Conservation (phyloP, 2,888 invertebrate genomes). For the Luperina testacea region DNA sequence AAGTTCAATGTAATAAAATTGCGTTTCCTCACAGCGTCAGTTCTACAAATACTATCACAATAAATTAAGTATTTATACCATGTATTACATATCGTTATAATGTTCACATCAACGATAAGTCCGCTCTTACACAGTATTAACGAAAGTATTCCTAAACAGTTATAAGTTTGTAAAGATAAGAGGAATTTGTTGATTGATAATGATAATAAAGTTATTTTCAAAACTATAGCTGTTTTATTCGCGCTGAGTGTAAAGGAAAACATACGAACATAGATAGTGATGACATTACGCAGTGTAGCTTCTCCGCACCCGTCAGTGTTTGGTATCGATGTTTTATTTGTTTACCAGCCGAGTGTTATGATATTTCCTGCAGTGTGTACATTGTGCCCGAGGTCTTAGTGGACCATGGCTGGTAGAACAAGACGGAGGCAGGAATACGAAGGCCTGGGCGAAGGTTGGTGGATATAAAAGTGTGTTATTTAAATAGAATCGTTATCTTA, state of each 20-base stretch:
- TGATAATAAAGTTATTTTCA: conserved; percentile 42
- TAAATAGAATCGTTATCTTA: conserved; percentile 29
- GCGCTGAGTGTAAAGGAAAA: conserved; percentile 51
- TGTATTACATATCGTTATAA: background rate
- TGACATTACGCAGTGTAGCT: conserved; percentile 25
- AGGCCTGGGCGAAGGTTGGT: conserved; percentile 67
- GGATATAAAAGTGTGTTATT: background rate
- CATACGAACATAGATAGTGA: conserved; percentile 28
- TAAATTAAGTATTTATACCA: conserved; percentile 41
- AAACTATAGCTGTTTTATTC: conserved; percentile 32
- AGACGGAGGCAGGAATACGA: conserved; percentile 67
- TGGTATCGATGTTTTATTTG: conserved; percentile 45
- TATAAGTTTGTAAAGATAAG: conserved; percentile 46
- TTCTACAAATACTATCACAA: conserved; percentile 24
- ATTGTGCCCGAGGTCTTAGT: conserved; percentile 21
- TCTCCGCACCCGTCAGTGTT: conserved; percentile 27
- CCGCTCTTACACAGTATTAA: conserved; percentile 30
- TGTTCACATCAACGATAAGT: background rate
- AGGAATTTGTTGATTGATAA: conserved; percentile 18
- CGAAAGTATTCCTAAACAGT: conserved; percentile 36
- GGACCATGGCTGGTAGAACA: conserved; percentile 62
- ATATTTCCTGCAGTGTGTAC: conserved; percentile 10
- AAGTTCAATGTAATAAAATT: conserved; percentile 10
- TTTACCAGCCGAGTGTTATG: conserved; percentile 56
- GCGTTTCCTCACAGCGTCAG: conserved; percentile 13